Evolutionary conservation across 2,113 vertebrate genomes (phyloP).

Genomic region (Microtus montanus): DNA sequence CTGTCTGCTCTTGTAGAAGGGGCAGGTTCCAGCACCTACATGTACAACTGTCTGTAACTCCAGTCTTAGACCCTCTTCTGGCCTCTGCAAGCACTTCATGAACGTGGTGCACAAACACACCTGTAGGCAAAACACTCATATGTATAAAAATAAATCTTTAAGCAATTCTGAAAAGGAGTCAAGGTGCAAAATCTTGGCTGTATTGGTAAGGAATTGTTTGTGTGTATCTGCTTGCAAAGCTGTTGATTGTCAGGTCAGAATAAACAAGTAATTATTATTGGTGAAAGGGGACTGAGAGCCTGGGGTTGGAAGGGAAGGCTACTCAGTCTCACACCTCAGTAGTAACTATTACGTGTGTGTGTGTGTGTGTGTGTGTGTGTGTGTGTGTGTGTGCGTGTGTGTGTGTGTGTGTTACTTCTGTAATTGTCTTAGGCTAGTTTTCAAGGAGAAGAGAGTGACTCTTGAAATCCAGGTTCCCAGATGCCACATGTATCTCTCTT

Average conservation of each 20-base stretch:
- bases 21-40: neutral
- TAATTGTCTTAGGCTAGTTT: slow-evolving; percentile 31
- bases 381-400: neutral
- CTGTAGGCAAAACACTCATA: neutral
- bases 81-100: neutral
- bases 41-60: neutral
- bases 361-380: too few species aligned
- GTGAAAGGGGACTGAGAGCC: neutral
- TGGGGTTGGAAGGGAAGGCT: neutral
- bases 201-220: neutral
- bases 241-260: neutral
- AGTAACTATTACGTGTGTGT: neutral
- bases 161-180: neutral
- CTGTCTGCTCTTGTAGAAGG: neutral
- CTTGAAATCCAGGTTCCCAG: neutral
- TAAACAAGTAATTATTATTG: neutral
- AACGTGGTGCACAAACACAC: neutral
- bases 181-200: neutral
- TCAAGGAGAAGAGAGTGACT: slow-evolving; percentile 16
- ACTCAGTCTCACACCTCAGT: neutral
- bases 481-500: neutral
- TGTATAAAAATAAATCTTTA: neutral
- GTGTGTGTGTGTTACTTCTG: neutral
- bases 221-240: neutral
- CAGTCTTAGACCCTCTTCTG: neutral